Conservation (phyloP, 2,888 invertebrate species). For the Platycheirus rosarum region DNA sequence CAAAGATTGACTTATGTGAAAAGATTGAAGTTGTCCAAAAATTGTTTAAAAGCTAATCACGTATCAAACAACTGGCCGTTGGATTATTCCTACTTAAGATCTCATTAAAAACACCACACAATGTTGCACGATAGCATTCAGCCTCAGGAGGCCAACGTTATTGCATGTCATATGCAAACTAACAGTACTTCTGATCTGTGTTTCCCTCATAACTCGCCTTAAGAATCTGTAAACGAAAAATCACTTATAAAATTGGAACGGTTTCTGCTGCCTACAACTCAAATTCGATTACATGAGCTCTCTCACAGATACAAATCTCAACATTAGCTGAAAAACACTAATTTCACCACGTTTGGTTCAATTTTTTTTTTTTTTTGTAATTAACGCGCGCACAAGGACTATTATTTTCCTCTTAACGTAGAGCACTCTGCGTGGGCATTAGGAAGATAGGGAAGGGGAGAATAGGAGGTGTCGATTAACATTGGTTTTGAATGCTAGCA, state of each 20-base stretch:
- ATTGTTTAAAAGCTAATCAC: slow-evolving; percentile 56
- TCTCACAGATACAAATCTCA: too few relatives aligned
- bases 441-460: too few relatives aligned
- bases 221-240: background rate
- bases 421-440: too few relatives aligned
- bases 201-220: background rate
- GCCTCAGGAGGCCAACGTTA: background rate
- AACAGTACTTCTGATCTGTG: background rate
- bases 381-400: too few relatives aligned
- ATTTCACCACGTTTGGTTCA: too few relatives aligned
- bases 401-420: too few relatives aligned
- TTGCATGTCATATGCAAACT: background rate
- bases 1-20: slow-evolving; percentile 27
- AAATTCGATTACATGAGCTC: slow-evolving; percentile 34
- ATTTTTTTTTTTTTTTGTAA: too few relatives aligned
- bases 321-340: too few relatives aligned
- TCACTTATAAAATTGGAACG: slow-evolving; percentile 11
- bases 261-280: slow-evolving; percentile 42
- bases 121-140: background rate
- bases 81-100: slow-evolving; percentile 28
- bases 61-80: slow-evolving; percentile 23
- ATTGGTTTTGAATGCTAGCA: too few relatives aligned
- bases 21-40: slow-evolving; percentile 43
- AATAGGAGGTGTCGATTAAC: too few relatives aligned
- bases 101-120: slow-evolving; percentile 25